These are phyloP conservation scores for Sebastes matsubarae DNA, from an alignment of 2,797 vertebrate species.

Conservation along the genomic window DNA sequence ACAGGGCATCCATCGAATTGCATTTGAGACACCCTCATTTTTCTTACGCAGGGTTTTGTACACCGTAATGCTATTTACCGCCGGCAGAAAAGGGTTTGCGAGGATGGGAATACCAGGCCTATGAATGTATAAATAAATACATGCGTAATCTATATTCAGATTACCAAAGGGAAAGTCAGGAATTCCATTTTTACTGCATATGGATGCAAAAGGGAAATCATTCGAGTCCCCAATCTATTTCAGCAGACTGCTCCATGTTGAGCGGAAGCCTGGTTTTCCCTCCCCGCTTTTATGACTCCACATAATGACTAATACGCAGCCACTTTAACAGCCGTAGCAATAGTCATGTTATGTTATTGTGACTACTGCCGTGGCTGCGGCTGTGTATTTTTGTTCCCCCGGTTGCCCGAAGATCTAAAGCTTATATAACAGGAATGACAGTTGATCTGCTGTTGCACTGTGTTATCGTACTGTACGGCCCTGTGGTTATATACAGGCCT, in stretches of 20 bases:
- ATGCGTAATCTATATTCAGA: constrained; percentile 72
- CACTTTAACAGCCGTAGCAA: constrained; percentile 57
- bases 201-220: constrained; percentile 71
- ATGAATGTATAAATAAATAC: constrained; percentile 74
- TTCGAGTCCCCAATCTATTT: constrained; percentile 61
- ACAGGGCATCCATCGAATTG: constrained; percentile 62
- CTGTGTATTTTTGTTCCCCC: constrained; percentile 49
- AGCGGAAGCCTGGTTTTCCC: constrained; percentile 44
- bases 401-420: constrained; percentile 46
- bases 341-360: constrained; percentile 61
- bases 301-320: constrained; percentile 72
- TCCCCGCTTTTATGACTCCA: constrained; percentile 63
- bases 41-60: constrained; percentile 60
- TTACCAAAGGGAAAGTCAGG: constrained; percentile 69
- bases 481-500: constrained; percentile 44
- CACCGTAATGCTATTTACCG: constrained; percentile 46
- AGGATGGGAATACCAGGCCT: constrained; percentile 38
- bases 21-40: constrained; percentile 69
- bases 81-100: constrained; percentile 19
- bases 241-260: constrained; percentile 42
- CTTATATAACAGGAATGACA: constrained; percentile 65
- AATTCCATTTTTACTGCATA: constrained; percentile 63
- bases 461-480: constrained; percentile 38
- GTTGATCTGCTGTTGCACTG: constrained; percentile 49
- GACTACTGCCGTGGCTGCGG: constrained; percentile 45